A percentile compares a stretch with the other conserved stretches of the same genome.
Evolutionary conservation across 2,797 vertebrate genomes (phyloP).

Genomic region (Neosilurus mollespiculum): DNA sequence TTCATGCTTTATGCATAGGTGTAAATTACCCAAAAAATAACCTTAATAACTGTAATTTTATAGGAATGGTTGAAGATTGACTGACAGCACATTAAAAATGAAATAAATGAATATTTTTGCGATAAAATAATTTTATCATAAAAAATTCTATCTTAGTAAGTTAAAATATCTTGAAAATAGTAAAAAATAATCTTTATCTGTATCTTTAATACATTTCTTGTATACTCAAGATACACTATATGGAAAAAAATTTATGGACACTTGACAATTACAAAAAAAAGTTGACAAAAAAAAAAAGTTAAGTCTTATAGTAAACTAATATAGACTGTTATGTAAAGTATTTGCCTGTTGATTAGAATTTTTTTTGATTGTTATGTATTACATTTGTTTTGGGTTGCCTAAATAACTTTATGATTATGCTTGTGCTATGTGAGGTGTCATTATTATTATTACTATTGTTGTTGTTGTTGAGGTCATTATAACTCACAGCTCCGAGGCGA

Average conservation of each 20-base stretch:
- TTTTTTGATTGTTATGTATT: neutral
- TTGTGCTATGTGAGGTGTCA: neutral
- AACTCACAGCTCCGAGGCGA: constrained; percentile 92
- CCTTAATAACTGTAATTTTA: neutral
- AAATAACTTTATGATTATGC: neutral
- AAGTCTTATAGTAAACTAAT: neutral
- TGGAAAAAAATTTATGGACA: too few species aligned
- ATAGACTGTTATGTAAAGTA: neutral
- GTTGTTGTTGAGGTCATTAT: neutral
- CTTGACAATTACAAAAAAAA: too few species aligned
- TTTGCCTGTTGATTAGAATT: neutral
- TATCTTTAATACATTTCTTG: too few species aligned
- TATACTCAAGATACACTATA: too few species aligned
- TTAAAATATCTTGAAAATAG: neutral
- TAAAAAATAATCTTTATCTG: neutral
- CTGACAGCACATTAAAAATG: neutral
- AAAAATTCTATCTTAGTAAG: neutral
- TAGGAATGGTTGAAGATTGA: neutral
- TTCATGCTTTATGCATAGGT: neutral
- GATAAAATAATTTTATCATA: neutral
- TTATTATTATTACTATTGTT: neutral
- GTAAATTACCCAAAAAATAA: neutral
- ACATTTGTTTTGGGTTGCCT: neutral
- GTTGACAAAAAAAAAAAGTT: too few species aligned
- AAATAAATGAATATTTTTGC: neutral